Evolutionary conservation across 2,888 invertebrate species (phyloP), one percentile per base, ranked within the genome.

Genomic region (Hetaerina titia): DNA sequence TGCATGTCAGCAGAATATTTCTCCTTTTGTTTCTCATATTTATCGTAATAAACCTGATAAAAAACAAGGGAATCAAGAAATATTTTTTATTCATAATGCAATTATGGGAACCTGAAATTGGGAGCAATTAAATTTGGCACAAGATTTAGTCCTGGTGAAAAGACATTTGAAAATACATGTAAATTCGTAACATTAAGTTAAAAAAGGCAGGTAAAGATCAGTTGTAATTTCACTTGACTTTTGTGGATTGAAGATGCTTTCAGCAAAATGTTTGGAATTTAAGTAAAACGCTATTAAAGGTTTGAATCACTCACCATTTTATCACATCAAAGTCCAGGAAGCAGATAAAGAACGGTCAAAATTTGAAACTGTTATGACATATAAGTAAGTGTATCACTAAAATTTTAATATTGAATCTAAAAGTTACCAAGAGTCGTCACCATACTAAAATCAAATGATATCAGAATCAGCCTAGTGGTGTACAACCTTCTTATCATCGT

Each of bases 1-100:
- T 97, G 97, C 98, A 98, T 98, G 97, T 98, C 98, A 95, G 97
- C 98, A 95, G 98, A 98, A 97, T 98, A 98, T 96, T 98, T 98
- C 96, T 98, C 98, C 96, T 98, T 98, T 95, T 98, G 98, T 96
- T 98, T 97, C 96, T 98, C 98, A 96, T 98, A 98, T 97, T 97
- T 97, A 95, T 97, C 98, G 95, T 98, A 98, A 96, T 98, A 98
- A 0, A 98, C 97, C 98, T 98, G 96, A 97, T 95, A 95, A 96
- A 95, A 95, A 95, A 60, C 90, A 95, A 58, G 31, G 45, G 6
- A 87, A 13, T 9, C 56, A 5, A 13, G 25, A 19, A 11, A 31
- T 19, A 19, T 13, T 45, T n/a, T 45, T 45, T 45, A 45, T 45
- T 45, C 4, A 45, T 45, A 45, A 45, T 45, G 45, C 45, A 45